Conservation (phyloP, 1,140 invertebrate genomes). For the Orussus abietinus region DNA sequence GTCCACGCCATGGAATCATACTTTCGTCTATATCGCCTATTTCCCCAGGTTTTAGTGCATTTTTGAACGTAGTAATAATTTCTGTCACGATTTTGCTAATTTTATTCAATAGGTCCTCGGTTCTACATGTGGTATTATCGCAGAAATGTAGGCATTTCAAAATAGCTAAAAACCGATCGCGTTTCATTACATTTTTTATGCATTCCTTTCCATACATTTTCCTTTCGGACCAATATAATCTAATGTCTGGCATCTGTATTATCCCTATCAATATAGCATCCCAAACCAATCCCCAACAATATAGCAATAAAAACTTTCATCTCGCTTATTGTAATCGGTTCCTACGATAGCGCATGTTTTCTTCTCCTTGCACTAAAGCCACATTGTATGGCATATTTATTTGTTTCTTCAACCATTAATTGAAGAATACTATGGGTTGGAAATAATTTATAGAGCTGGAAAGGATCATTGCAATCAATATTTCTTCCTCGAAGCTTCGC, state of each 20-base stretch:
- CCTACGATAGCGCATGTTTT: slow-evolving; percentile 9
- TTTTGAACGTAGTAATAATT: no score
- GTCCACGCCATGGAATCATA: slow-evolving; percentile 40
- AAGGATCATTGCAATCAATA: slow-evolving; percentile 15
- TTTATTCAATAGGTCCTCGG: no score
- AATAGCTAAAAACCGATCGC: slow-evolving; percentile 24
- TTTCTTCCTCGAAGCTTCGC: slow-evolving; percentile 10
- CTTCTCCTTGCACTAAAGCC: slow-evolving; percentile 9
- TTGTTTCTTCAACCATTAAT: slow-evolving; percentile 12
- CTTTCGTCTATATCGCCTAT: slow-evolving; percentile 38
- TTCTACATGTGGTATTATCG: no score
- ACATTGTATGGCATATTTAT: slow-evolving; percentile 8
- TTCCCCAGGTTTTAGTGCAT: slow-evolving; percentile 24
- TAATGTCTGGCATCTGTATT: slow-evolving; percentile 15
- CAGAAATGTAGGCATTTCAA: slow-evolving; percentile 24
- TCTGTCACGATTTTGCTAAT: slow-evolving; percentile 15
- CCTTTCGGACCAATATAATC: slow-evolving; percentile 21
- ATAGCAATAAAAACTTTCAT: slow-evolving; percentile 21
- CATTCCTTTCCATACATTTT: slow-evolving; percentile 15
- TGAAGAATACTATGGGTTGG: slow-evolving; percentile 10
- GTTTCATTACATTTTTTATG: slow-evolving; percentile 15
- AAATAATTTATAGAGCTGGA: slow-evolving; percentile 10
- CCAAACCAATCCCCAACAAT: slow-evolving; percentile 21
- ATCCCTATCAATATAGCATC: no score
- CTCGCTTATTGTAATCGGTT: slow-evolving; percentile 14